Percentiles rank a stretch among this genome's conserved stretches.
These are phyloP conservation scores for Drosophila pectinifera DNA, from an alignment of 1,140 invertebrate genomes.

Conservation along the genomic window DNA sequence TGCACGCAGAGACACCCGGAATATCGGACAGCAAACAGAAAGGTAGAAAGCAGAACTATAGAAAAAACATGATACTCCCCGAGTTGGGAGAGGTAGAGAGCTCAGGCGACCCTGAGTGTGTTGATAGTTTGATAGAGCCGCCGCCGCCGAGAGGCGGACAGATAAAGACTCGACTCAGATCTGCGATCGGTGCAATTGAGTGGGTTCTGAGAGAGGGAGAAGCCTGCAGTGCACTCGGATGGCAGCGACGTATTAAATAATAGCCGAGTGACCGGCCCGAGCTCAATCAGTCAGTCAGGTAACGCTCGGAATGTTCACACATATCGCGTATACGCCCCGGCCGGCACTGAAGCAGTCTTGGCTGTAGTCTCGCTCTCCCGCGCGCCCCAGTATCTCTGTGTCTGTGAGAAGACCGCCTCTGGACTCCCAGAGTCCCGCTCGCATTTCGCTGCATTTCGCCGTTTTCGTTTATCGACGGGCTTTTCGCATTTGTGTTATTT, in stretches of 20 bases:
- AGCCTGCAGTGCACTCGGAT: not conserved
- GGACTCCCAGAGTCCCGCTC: slow-evolving; percentile 44
- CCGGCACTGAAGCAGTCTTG: slow-evolving; percentile 56
- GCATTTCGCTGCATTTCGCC: slow-evolving; percentile 57
- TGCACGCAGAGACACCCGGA: slow-evolving; percentile 4
- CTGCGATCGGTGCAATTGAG: slow-evolving; percentile 39
- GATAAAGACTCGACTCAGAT: slow-evolving; percentile 50
- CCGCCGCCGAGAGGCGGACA: slow-evolving; percentile 1
- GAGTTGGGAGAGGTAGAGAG: slow-evolving; percentile 8
- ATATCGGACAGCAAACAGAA: slow-evolving; percentile 46
- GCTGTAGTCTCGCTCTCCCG: slow-evolving; percentile 29
- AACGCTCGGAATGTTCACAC: slow-evolving; percentile 61
- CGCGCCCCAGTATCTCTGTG: slow-evolving; percentile 11
- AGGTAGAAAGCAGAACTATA: slow-evolving; percentile 24
- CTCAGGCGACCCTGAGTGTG: slow-evolving; percentile 14
- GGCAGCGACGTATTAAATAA: slow-evolving; percentile 66
- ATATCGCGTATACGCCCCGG: slow-evolving; percentile 77
- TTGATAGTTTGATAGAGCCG: slow-evolving; percentile 36
- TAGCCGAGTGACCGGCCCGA: slow-evolving; percentile 47
- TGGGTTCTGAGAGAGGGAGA: slow-evolving; percentile 13
- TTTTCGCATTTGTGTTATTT: slow-evolving; percentile 33
- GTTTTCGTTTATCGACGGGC: slow-evolving; percentile 60
- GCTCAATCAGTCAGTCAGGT: slow-evolving; percentile 55
- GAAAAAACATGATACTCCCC: slow-evolving; percentile 12
- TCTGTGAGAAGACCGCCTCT: slow-evolving; percentile 36